These are phyloP conservation scores for Lithophane semibrunnea DNA, from an alignment of 2,888 invertebrate genomes.

Conservation along the genomic window DNA sequence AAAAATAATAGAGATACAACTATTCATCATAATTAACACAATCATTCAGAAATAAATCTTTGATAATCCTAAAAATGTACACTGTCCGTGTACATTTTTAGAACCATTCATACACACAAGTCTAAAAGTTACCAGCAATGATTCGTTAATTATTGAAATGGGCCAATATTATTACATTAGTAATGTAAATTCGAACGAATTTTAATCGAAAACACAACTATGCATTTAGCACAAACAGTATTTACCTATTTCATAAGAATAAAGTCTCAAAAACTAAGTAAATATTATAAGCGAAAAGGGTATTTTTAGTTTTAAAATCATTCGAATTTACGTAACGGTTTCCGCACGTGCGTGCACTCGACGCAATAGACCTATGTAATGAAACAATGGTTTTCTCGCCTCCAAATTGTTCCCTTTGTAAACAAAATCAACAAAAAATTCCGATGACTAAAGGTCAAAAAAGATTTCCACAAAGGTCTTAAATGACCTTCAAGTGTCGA, in stretches of 20 bases:
- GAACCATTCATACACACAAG: neutral
- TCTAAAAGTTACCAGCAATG: neutral
- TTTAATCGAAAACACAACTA: too few relatives aligned
- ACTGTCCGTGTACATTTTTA: neutral
- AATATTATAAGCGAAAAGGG: too few relatives aligned
- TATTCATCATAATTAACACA: neutral
- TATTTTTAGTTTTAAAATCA: too few relatives aligned
- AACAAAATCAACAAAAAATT: slow-evolving; percentile 2
- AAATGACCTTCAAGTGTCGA: slow-evolving; percentile 43
- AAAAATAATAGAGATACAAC: neutral
- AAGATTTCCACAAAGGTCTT: neutral
- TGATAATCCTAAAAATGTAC: too few relatives aligned
- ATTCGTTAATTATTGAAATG: too few relatives aligned
- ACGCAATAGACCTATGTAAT: neutral
- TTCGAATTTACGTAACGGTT: too few relatives aligned
- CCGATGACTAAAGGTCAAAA: slow-evolving; percentile 13
- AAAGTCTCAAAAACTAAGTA: too few relatives aligned
- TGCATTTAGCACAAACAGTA: too few relatives aligned
- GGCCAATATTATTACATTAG: too few relatives aligned
- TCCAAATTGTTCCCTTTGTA: slow-evolving; percentile 10
- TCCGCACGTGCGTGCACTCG: too few relatives aligned
- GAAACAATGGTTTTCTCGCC: neutral
- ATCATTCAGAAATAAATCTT: neutral
- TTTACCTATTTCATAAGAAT: too few relatives aligned
- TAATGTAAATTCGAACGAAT: too few relatives aligned